Percentiles rank a stretch among this genome's conserved stretches.
Evolutionary conservation across 2,113 vertebrate genomes (phyloP).

Genomic region (Pangasianodon gigas): DNA sequence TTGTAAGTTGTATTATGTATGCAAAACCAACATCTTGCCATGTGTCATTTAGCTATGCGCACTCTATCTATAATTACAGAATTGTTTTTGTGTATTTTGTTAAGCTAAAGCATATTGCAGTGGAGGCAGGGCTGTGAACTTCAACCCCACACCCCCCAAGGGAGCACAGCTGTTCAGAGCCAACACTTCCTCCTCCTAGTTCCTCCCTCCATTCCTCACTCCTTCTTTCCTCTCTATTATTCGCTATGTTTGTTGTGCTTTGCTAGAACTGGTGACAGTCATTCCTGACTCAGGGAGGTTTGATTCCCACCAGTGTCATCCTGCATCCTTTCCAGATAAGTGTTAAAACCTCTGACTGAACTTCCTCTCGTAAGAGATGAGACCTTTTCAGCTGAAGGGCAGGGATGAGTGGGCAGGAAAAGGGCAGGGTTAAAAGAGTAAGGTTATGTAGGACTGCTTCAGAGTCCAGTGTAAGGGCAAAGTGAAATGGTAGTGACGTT

Average conservation of each 20-base stretch:
- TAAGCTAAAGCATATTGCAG: neutral
- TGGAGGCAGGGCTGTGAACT: neutral
- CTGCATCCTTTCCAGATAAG: constrained; percentile 12
- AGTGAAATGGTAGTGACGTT: neutral
- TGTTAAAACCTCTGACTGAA: constrained; percentile 24
- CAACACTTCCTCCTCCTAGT: constrained; percentile 27
- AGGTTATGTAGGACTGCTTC: constrained; percentile 4
- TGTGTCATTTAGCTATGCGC: neutral
- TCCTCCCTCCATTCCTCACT: constrained; percentile 17
- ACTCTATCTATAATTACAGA: neutral
- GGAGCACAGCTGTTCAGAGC: neutral
- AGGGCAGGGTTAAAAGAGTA: neutral
- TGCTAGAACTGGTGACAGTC: constrained; percentile 47
- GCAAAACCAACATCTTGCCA: neutral
- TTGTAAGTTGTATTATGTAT: neutral
- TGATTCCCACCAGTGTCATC: constrained; percentile 27
- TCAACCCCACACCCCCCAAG: neutral
- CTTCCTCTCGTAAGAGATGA: neutral
- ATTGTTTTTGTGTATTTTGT: neutral
- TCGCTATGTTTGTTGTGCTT: constrained; percentile 25
- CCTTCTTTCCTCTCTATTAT: constrained; percentile 32
- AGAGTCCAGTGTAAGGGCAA: neutral
- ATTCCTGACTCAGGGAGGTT: constrained; percentile 13
- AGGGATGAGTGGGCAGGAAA: neutral
- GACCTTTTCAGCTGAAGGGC: neutral